A percentile compares a stretch with the other conserved stretches of the same genome.
These are phyloP conservation scores for Furcifer pardalis DNA, from an alignment of 2,797 vertebrate species.

Conservation along the genomic window DNA sequence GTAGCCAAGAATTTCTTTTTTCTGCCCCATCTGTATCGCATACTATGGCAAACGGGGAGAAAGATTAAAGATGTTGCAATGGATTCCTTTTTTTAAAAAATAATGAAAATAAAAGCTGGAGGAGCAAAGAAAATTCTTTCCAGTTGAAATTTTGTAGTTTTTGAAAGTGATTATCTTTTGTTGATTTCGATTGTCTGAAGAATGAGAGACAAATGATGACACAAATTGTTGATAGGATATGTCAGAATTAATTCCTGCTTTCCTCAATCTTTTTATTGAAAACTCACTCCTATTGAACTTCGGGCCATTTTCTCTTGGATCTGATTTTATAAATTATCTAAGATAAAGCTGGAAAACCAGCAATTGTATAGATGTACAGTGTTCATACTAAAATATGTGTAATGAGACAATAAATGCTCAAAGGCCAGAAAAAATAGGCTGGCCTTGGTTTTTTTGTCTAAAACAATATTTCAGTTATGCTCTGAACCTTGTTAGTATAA, in stretches of 20 bases:
- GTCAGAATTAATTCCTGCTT: conserved; percentile 74
- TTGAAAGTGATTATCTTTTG: conserved; percentile 65
- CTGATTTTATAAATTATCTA: conserved; percentile 57
- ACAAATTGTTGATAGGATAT: conserved; percentile 72
- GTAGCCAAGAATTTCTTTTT: conserved; percentile 66
- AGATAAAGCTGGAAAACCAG: conserved; percentile 57
- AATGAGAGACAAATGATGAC: conserved; percentile 69
- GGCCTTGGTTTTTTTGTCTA: conserved; percentile 30
- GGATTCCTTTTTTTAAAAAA: conserved; percentile 34
- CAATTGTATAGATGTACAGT: conserved; percentile 37
- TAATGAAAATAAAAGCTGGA: not conserved
- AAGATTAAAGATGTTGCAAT: conserved; percentile 68
- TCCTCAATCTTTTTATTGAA: conserved; percentile 51
- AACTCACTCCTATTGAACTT: conserved; percentile 62
- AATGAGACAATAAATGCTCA: conserved; percentile 50
- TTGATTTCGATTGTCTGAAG: conserved; percentile 65
- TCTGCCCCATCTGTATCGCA: conserved; percentile 63
- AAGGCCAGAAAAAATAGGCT: conserved; percentile 37
- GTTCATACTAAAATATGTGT: conserved; percentile 43
- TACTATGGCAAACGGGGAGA: conserved; percentile 64
- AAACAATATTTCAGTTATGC: conserved; percentile 34
- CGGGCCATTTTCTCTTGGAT: conserved; percentile 62
- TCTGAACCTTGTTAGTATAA: conserved; percentile 54
- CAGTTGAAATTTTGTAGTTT: conserved; percentile 64
- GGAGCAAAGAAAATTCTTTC: conserved; percentile 70